phyloP scores from a whole-genome alignment of 2,113 vertebrate genomes.

The Hydrochoerus hydrochaeris region DNA sequence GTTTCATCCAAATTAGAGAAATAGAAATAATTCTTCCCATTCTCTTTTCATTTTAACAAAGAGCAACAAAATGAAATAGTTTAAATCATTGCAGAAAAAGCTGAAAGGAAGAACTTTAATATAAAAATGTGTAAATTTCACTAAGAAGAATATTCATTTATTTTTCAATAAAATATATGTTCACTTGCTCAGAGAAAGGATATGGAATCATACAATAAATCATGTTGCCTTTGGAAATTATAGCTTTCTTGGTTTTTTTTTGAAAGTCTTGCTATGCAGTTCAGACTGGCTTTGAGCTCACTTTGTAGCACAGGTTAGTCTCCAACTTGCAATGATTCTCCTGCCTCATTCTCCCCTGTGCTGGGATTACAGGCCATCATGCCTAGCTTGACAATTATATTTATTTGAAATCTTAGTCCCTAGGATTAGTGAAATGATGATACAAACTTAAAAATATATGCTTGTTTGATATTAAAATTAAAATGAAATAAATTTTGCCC shows the following conservation, averaged over 20 bases:
- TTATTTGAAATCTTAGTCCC: background rate
- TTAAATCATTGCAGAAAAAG: background rate
- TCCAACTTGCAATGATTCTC: too few relatives aligned
- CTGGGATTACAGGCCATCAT: too few relatives aligned
- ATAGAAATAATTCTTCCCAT: background rate
- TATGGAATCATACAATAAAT: background rate
- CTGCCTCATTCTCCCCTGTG: too few relatives aligned
- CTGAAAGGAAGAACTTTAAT: background rate
- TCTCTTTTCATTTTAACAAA: background rate
- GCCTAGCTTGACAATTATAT: background rate
- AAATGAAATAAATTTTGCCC: background rate
- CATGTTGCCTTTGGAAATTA: background rate
- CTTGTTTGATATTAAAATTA: background rate
- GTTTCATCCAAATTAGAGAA: background rate
- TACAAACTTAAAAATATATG: background rate
- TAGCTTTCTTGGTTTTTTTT: too few relatives aligned
- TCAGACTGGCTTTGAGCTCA: too few relatives aligned
- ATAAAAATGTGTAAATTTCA: background rate
- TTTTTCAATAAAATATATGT: constrained; percentile 1
- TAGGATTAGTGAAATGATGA: background rate
- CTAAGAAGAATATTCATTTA: background rate
- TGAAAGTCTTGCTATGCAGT: too few relatives aligned
- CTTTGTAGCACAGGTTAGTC: too few relatives aligned
- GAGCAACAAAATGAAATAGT: background rate
- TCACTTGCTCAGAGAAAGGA: background rate